phyloP scores from a whole-genome alignment of 2,888 invertebrate genomes.

The Volucella inanis region DNA sequence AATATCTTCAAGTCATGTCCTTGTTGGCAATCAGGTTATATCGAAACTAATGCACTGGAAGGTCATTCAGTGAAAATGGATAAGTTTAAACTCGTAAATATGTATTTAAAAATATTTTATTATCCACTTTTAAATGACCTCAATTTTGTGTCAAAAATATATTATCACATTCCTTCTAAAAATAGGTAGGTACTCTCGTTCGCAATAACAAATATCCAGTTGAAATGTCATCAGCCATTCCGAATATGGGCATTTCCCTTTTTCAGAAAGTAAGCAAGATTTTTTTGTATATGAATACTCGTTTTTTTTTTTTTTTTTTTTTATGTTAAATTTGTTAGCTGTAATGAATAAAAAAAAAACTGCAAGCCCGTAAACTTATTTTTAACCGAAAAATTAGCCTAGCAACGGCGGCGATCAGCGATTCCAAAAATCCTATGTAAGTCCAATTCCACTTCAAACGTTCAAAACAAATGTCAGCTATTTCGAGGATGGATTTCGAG shows the following conservation, averaged over 20 bases:
- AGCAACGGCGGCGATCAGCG: slow-evolving; percentile 18
- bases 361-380: slow-evolving; percentile 24
- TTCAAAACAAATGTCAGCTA: slow-evolving; percentile 15
- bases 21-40: too few species aligned
- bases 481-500: neutral
- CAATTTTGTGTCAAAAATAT: too few species aligned
- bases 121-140: too few species aligned
- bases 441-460: slow-evolving; percentile 30
- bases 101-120: too few species aligned
- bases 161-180: too few species aligned
- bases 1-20: too few species aligned
- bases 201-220: slow-evolving; percentile 9
- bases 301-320: too few species aligned
- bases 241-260: neutral
- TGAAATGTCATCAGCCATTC: slow-evolving; percentile 36
- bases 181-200: neutral
- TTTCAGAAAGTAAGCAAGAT: neutral
- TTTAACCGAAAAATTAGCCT: slow-evolving; percentile 34
- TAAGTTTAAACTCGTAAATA: too few species aligned
- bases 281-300: too few species aligned
- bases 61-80: too few species aligned
- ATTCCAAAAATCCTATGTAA: slow-evolving; percentile 22
- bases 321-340: too few species aligned
- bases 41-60: too few species aligned
- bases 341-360: neutral